These are phyloP conservation scores for Turritopsis dohrnii DNA, from an alignment of 30 jellyfish, hydroid and myxozoan genomes.

Conservation along the genomic window DNA sequence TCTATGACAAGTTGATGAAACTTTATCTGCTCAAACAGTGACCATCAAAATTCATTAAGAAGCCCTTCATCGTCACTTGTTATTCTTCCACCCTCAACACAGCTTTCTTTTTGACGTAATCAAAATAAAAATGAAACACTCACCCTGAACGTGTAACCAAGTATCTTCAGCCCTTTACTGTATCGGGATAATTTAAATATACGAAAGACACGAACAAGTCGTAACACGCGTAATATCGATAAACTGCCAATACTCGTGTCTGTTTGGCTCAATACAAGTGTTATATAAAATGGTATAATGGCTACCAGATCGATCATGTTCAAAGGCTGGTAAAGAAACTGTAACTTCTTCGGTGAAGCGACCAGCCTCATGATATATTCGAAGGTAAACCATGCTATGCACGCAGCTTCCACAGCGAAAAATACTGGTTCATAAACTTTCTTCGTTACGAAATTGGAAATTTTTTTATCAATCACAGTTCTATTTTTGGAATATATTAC, in stretches of 20 bases:
- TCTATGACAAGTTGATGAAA: not conserved
- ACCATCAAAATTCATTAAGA: not conserved
- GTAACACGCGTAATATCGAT: constrained; percentile 81
- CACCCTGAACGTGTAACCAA: constrained; percentile 95
- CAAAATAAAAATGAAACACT: constrained; percentile 1
- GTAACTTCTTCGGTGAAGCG: constrained; percentile 61
- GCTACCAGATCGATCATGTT: constrained; percentile 88
- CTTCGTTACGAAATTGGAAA: constrained; percentile 28
- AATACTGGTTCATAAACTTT: constrained; percentile 45
- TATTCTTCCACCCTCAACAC: too few species aligned
- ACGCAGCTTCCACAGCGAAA: constrained; percentile 50
- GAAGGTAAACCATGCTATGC: constrained; percentile 85
- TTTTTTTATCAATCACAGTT: constrained; percentile 32
- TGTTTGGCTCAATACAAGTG: constrained; percentile 51
- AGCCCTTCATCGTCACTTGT: too few species aligned
- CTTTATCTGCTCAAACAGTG: not conserved
- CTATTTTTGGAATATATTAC: constrained; percentile 50
- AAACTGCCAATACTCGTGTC: constrained; percentile 73
- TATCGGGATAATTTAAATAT: constrained; percentile 84
- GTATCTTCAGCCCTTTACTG: constrained; percentile 88
- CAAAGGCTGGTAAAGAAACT: constrained; percentile 69
- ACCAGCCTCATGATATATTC: constrained; percentile 64
- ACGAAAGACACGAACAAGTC: constrained; percentile 90
- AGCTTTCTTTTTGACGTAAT: not conserved
- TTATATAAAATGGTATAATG: constrained; percentile 80